Evolutionary conservation across 2,797 vertebrate species (phyloP), one percentile per base, ranked within the genome.

Genomic region (Myotis findleyi): DNA sequence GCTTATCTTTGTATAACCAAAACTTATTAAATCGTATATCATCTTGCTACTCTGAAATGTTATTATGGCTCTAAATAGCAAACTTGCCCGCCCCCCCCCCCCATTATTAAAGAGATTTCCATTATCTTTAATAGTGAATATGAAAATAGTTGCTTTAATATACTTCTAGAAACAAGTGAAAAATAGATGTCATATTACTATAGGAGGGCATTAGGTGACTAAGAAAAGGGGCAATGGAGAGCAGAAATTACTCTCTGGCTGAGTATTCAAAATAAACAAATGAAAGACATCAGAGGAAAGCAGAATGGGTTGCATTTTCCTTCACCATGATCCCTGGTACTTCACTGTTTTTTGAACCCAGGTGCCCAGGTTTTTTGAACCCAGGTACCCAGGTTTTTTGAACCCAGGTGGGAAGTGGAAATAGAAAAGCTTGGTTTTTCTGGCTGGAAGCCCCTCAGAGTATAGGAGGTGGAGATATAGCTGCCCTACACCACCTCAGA

Each of bases 241-340:
- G n/a, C 51, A 21, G 14, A 90, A 72, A 53, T 30, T 38, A 27
- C 17, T 27, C 23, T 55, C 69, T 44, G 33, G 6, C 47, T 7
- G 57, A 73, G 7, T 76, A 21, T 18, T 95, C n/a, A 68, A 81
- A 96, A 95, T 38, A 59, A 53, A 68, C 27, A 47, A 53, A 53
- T 33, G 18, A 62, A 79, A 64, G n/a, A 80, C 36, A 36, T n/a
- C 27, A 66, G 17, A n/a, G 72, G 18, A 75, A 23, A 71, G 41
- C 16, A 18, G 91, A 71, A 38, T 4, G 83, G 25, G 13, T 33
- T 38, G 27, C 47, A 69, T 30, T 55, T 47, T 18, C n/a, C 51
- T 12, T 85, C 49, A 25, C 11, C 57, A 8, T 14, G 25, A 53
- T 51, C 72, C 20, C 55, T 36, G 21, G 38, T 36, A 68, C 53